These are phyloP conservation scores for Byasa hedistus DNA, from an alignment of 2,888 invertebrate species.

Conservation along the genomic window DNA sequence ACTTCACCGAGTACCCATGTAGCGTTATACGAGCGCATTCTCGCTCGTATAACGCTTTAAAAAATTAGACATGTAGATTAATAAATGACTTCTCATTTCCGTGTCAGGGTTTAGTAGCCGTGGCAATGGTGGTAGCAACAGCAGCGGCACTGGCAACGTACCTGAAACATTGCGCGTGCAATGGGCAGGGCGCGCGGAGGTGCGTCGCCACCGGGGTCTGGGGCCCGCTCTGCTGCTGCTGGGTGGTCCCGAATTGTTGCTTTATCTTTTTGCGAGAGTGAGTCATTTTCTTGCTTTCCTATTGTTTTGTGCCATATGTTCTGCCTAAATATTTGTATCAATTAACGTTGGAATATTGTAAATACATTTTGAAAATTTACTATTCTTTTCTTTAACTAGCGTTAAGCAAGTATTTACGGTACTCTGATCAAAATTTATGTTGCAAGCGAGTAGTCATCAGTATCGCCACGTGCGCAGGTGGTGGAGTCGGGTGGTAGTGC, in stretches of 20 bases:
- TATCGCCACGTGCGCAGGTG: constrained; percentile 62
- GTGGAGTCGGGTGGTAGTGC: constrained; percentile 82
- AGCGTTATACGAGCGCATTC: no score
- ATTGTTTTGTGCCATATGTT: background rate
- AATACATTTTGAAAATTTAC: no score
- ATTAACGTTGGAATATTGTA: background rate
- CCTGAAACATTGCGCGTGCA: constrained; percentile 59
- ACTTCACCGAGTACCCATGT: background rate
- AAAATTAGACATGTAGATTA: no score
- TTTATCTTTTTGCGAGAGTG: constrained; percentile 85
- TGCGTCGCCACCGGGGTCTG: constrained; percentile 73
- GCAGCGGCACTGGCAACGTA: constrained; percentile 41
- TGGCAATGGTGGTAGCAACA: constrained; percentile 17
- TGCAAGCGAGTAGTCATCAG: background rate
- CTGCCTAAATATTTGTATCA: background rate
- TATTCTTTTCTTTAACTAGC: background rate
- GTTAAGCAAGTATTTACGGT: background rate
- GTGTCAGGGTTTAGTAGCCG: constrained; percentile 35
- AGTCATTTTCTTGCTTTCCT: constrained; percentile 11
- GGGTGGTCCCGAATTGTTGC: constrained; percentile 83
- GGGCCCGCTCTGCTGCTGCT: constrained; percentile 78
- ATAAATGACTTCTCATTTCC: background rate
- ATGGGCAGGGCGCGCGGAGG: constrained; percentile 52
- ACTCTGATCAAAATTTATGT: background rate
- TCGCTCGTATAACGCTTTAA: background rate